phyloP scores from a whole-genome alignment of 2,888 invertebrate genomes.

The Agrilus cyanescens region DNA sequence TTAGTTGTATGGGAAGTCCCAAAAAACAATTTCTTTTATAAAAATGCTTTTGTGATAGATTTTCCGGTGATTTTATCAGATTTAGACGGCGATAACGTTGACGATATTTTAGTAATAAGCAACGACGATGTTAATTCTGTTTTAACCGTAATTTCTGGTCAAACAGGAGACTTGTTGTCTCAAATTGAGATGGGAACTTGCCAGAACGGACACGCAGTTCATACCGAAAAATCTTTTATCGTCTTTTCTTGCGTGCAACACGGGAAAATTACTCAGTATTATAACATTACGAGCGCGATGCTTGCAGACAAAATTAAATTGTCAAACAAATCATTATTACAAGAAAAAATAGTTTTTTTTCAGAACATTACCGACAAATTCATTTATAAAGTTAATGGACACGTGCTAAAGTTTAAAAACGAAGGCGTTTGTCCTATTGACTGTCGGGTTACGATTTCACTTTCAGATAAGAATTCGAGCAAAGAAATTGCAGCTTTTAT shows the following conservation, averaged over 20 bases:
- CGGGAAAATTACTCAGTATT: constrained; percentile 10
- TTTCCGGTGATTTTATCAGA: constrained; percentile 64
- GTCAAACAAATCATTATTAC: constrained; percentile 8
- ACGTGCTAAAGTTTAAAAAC: constrained; percentile 58
- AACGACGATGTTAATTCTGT: constrained; percentile 48
- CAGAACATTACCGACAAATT: too few species aligned
- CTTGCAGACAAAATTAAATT: constrained; percentile 5
- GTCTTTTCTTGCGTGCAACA: constrained; percentile 42
- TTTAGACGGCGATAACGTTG: constrained; percentile 56
- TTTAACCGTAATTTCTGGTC: constrained; percentile 50
- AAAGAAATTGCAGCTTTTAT: constrained; percentile 37
- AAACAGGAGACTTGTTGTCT: constrained; percentile 53
- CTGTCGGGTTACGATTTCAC: constrained; percentile 49
- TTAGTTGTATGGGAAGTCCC: constrained; percentile 49
- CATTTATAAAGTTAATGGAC: constrained; percentile 38
- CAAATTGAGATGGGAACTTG: constrained; percentile 49
- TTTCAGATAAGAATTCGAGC: constrained; percentile 44
- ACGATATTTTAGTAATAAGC: constrained; percentile 51
- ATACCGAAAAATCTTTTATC: constrained; percentile 36
- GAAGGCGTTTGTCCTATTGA: constrained; percentile 58
- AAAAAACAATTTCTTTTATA: constrained; percentile 40
- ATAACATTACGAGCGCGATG: not conserved
- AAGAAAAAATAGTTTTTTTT: constrained; percentile 4
- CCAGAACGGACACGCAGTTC: constrained; percentile 43
- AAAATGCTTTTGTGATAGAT: constrained; percentile 46